Conservation (phyloP, 2,888 invertebrate species). For the Heliconius aoede region DNA sequence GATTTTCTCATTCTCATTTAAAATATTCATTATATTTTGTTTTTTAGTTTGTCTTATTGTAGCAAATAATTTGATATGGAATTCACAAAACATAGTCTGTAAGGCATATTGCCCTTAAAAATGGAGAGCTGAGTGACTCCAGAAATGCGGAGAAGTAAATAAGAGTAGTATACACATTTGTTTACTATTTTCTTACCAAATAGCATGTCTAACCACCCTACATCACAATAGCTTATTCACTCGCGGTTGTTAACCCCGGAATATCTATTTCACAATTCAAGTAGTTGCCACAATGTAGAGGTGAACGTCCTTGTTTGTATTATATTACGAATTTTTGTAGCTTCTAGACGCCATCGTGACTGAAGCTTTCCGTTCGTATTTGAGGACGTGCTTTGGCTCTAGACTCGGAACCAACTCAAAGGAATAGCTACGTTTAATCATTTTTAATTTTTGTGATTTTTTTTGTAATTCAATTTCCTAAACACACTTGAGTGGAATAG, state of each 20-base stretch:
- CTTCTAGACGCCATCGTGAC: not conserved
- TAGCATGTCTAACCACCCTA: no score
- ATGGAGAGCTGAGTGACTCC: no score
- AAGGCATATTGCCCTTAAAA: no score
- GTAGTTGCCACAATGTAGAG: not conserved
- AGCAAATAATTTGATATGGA: no score
- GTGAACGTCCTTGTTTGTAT: conserved; percentile 13
- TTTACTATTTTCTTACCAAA: no score
- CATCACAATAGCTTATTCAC: not conserved
- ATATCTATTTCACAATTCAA: conserved; percentile 5
- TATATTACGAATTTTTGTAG: not conserved
- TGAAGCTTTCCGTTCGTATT: not conserved
- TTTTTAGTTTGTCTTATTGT: no score
- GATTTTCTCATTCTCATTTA: no score
- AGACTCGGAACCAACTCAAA: not conserved
- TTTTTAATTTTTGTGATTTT: no score
- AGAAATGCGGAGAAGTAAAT: no score
- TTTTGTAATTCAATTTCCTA: not conserved
- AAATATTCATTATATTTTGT: no score
- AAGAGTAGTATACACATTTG: no score
- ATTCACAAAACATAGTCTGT: no score
- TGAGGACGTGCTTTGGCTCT: not conserved
- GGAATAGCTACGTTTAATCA: not conserved
- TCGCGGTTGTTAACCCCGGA: not conserved
- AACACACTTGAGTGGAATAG: not conserved